phyloP scores from a whole-genome alignment of 2,888 invertebrate genomes.

The Agonum fuliginosum region DNA sequence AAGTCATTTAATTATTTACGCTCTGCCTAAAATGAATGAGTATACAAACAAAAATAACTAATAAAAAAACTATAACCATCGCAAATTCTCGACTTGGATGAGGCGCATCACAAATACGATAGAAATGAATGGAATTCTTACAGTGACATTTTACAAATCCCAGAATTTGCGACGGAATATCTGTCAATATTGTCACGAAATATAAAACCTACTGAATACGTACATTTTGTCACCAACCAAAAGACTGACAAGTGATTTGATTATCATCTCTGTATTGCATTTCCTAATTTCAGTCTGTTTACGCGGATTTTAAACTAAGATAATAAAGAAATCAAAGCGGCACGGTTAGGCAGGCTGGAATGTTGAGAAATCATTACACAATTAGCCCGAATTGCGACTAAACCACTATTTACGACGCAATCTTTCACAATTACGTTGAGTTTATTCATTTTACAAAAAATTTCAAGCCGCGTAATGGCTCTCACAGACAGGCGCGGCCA shows the following conservation, averaged over 20 bases:
- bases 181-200: conserved; percentile 42
- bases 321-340: conserved; percentile 30
- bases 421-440: no score
- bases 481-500: no score
- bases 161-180: conserved; percentile 21
- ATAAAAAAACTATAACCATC: conserved; percentile 11
- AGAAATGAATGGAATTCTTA: neutral
- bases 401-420: no score
- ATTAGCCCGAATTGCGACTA: no score
- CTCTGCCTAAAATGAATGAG: conserved; percentile 27
- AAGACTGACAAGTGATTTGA: conserved; percentile 35
- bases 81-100: conserved; percentile 8
- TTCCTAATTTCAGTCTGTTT: neutral
- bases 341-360: conserved; percentile 54
- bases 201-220: conserved; percentile 52
- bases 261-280: conserved; percentile 21
- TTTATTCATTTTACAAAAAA: no score
- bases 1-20: conserved; percentile 26
- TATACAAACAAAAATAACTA: conserved; percentile 40
- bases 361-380: conserved; percentile 29
- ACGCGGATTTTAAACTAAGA: neutral
- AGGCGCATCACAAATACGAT: neutral
- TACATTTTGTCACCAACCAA: conserved; percentile 52
- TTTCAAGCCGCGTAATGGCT: no score
- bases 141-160: conserved; percentile 18